Conservation (phyloP, 2,113 vertebrate genomes). For the crab-eating macaque (Macaca fascicularis) region T2T-MFA8v1.1 NC_088395.1:96028501-96029000, state of each 20-base stretch:
- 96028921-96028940: background rate
- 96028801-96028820: background rate
- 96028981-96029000: background rate
- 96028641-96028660: background rate
- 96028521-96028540: background rate
- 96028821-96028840: background rate
- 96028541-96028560: background rate
- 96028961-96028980: background rate
- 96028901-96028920: background rate
- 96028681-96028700: background rate
- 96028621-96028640: background rate
- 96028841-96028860: background rate
- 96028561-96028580: background rate
- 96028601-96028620: background rate
- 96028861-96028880: background rate
- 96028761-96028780: background rate
- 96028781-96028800: background rate
- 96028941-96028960: background rate
- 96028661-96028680: background rate
- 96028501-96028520: background rate
- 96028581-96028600: background rate
- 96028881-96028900: background rate
- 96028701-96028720: constrained; percentile 2
- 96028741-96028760: constrained; percentile 1
- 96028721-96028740: background rate